Conservation (phyloP, 2,888 invertebrate genomes). For the Ypsolopha scabrella region DNA sequence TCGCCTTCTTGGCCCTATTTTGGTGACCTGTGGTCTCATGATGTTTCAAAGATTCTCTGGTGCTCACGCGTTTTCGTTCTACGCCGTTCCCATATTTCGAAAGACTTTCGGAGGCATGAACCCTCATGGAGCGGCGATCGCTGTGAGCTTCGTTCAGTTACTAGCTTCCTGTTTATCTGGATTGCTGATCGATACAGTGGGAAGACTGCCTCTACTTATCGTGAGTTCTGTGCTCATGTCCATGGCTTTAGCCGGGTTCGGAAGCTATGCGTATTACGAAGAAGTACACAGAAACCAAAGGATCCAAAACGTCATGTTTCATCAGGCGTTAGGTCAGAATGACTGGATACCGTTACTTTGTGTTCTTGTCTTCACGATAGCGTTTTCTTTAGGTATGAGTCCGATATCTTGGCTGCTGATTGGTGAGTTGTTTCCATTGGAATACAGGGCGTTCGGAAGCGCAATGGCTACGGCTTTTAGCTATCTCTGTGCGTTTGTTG, state of each 20-base stretch:
- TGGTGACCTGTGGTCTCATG: slow-evolving; percentile 89
- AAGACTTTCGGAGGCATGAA: slow-evolving; percentile 86
- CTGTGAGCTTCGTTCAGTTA: slow-evolving; percentile 87
- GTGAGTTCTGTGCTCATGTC: slow-evolving; percentile 89
- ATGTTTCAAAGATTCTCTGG: slow-evolving; percentile 89
- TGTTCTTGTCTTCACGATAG: slow-evolving; percentile 85
- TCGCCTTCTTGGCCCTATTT: slow-evolving; percentile 75
- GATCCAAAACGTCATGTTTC: slow-evolving; percentile 62
- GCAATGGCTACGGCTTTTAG: slow-evolving; percentile 89
- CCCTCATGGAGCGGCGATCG: slow-evolving; percentile 86
- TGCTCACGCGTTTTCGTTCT: slow-evolving; percentile 87
- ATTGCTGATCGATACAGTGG: slow-evolving; percentile 86
- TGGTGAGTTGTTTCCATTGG: slow-evolving; percentile 85
- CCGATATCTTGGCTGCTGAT: slow-evolving; percentile 89
- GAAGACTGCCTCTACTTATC: slow-evolving; percentile 84
- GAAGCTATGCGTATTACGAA: slow-evolving; percentile 86
- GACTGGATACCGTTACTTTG: slow-evolving; percentile 89
- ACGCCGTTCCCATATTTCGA: slow-evolving; percentile 88
- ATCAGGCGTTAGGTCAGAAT: slow-evolving; percentile 70
- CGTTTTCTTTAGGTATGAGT: slow-evolving; percentile 89
- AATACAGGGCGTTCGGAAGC: slow-evolving; percentile 87
- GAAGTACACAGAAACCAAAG: slow-evolving; percentile 72
- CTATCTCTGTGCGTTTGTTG: slow-evolving; percentile 87
- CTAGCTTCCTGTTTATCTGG: slow-evolving; percentile 87
- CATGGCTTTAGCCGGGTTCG: slow-evolving; percentile 86